Evolutionary conservation across 2,888 invertebrate genomes (phyloP).

Genomic region (Pogonocherus hispidulus): DNA sequence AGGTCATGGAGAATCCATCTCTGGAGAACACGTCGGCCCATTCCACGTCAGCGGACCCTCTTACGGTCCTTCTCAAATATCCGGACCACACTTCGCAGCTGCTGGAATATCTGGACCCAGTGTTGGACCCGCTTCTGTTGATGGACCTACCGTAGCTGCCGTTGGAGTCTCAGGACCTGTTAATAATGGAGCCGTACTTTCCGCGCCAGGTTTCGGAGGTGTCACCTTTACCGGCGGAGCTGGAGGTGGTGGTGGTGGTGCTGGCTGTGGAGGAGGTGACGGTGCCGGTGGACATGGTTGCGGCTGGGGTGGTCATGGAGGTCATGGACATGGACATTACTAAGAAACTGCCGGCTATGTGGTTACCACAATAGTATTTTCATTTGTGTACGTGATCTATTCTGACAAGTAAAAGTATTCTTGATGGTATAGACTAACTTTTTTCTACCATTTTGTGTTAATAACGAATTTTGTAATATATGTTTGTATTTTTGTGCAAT

Average conservation of each 20-base stretch:
- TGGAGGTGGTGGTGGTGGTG: neutral
- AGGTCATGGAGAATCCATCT: neutral
- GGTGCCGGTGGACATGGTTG: neutral
- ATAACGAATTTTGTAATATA: neutral
- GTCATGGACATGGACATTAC: constrained; percentile 4
- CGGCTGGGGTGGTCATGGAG: neutral
- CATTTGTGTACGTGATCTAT: neutral
- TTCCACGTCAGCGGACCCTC: neutral
- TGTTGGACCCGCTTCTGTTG: neutral
- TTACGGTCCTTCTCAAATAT: neutral
- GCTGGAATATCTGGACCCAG: neutral
- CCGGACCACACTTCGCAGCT: neutral
- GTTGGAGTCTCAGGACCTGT: neutral
- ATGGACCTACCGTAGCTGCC: neutral
- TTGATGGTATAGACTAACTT: neutral
- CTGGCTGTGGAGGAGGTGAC: neutral
- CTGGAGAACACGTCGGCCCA: neutral
- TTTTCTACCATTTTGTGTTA: constrained; percentile 6
- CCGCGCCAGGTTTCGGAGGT: neutral
- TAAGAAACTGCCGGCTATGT: neutral
- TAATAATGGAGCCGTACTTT: neutral
- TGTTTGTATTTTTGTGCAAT: neutral
- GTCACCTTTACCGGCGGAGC: neutral
- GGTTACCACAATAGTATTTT: too few relatives aligned
- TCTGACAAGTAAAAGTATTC: neutral